These are phyloP conservation scores for Mus pahari DNA, from an alignment of 2,113 vertebrate species.

Conservation along the genomic window DNA sequence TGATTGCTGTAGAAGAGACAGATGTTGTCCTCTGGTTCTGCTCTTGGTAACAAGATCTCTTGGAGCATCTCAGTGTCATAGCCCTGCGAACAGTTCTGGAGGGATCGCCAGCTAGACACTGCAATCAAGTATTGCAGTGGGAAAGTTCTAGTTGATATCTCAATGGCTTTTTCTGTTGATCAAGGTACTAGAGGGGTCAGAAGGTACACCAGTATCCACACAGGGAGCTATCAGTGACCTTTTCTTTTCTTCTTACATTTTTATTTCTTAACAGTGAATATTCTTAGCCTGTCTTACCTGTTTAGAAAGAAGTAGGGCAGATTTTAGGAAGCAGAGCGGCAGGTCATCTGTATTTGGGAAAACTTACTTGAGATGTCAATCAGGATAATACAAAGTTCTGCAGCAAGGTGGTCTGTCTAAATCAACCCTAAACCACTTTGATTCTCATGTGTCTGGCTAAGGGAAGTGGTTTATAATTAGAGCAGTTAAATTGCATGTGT, in stretches of 20 bases:
- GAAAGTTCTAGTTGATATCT: constrained; percentile 54
- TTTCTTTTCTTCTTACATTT: neutral
- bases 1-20: constrained; percentile 78
- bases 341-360: neutral
- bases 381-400: neutral
- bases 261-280: neutral
- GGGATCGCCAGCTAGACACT: constrained; percentile 33
- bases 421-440: neutral
- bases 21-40: constrained; percentile 77
- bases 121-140: constrained; percentile 34
- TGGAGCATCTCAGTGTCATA: constrained; percentile 64
- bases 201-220: neutral
- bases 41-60: constrained; percentile 78
- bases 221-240: neutral
- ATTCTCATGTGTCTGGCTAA: neutral
- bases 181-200: constrained; percentile 31
- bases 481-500: neutral
- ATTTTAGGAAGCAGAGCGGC: neutral
- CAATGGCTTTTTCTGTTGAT: constrained; percentile 22
- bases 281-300: neutral
- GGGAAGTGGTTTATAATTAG: neutral
- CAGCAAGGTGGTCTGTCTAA: constrained; percentile 7
- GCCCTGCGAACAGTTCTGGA: constrained; percentile 61
- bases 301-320: neutral
- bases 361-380: neutral